Conservation (phyloP, 2,888 invertebrate genomes). For the Nomada flava region DNA sequence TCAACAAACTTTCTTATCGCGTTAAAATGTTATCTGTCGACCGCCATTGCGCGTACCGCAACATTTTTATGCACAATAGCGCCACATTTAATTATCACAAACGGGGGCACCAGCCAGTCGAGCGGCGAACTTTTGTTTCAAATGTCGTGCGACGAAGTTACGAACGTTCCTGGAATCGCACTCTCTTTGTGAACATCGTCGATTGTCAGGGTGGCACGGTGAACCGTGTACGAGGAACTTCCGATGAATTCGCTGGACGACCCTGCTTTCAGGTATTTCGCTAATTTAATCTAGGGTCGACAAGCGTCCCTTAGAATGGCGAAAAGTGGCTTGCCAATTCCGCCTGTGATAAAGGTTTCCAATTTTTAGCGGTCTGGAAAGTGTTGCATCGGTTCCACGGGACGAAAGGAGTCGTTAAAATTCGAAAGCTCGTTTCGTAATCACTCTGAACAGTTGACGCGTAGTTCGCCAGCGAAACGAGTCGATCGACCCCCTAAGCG, state of each 20-base stretch:
- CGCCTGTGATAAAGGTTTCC: no score
- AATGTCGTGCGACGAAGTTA: conserved; percentile 32
- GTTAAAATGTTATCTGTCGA: conserved; percentile 41
- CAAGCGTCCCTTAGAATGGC: no score
- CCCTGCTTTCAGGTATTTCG: background rate
- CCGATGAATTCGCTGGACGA: background rate
- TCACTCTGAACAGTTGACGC: no score
- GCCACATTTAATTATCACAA: conserved; percentile 54
- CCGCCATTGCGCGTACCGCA: conserved; percentile 12
- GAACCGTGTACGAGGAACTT: conserved; percentile 2
- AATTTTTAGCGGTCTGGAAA: no score
- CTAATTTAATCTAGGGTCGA: background rate
- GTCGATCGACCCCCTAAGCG: background rate
- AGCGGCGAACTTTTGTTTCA: conserved; percentile 40
- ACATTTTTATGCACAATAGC: conserved; percentile 49
- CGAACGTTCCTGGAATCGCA: conserved; percentile 23
- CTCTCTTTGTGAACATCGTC: conserved; percentile 17
- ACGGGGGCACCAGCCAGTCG: conserved; percentile 5
- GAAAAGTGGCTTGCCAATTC: no score
- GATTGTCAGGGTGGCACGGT: conserved; percentile 11
- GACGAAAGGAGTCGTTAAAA: no score
- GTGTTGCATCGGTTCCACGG: no score
- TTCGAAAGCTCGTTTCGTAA: no score
- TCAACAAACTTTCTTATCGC: conserved; percentile 39
- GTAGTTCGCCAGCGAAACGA: background rate